Conservation (phyloP, 2,113 vertebrate species). For the Lophochroa leadbeateri region DNA sequence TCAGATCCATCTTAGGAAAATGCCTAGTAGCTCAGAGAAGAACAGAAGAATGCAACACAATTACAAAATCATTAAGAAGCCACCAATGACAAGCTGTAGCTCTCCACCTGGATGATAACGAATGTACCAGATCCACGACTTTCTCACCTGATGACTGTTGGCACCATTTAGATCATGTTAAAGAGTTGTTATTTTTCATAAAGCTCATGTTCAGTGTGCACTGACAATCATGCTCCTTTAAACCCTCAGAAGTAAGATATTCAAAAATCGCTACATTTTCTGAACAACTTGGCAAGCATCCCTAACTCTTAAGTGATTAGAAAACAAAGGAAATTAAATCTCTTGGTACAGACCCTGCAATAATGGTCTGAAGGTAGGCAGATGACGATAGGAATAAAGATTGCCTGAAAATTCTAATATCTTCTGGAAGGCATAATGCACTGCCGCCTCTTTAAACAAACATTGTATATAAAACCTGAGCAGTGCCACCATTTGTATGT, state of each 20-base stretch:
- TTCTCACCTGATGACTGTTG: neutral
- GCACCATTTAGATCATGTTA: neutral
- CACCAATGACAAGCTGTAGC: neutral
- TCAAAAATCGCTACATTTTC: neutral
- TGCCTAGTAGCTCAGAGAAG: neutral
- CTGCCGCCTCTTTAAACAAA: neutral
- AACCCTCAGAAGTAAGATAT: neutral
- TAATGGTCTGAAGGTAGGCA: neutral
- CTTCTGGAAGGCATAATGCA: neutral
- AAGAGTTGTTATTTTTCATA: neutral
- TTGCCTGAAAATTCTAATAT: neutral
- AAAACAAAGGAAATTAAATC: neutral
- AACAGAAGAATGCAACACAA: neutral
- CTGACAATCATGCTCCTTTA: conserved; percentile 19
- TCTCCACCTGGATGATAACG: neutral
- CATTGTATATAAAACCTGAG: neutral
- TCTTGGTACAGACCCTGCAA: neutral
- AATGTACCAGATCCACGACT: neutral
- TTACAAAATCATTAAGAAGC: conserved; percentile 26
- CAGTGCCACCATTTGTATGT: neutral
- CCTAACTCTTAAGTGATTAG: neutral
- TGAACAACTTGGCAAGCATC: neutral
- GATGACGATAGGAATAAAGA: neutral
- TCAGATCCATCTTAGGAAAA: neutral
- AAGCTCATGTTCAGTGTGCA: neutral